Conservation (phyloP, 1,140 invertebrate genomes). For the Colletes latitarsis region DNA sequence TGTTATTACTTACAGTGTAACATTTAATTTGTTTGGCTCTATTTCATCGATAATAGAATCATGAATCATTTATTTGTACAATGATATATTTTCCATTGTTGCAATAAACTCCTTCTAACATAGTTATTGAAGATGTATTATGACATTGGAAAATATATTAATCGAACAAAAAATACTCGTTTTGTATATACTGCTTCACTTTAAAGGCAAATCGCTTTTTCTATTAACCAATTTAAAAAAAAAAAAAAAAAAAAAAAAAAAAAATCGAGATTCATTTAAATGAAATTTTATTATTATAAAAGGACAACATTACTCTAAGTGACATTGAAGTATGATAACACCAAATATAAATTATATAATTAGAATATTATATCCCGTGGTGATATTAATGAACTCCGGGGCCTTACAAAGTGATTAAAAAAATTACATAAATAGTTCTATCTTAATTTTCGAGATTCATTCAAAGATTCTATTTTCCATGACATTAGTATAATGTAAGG, state of each 20-base stretch:
- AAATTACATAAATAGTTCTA: constrained; percentile 15
- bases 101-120: too few species aligned
- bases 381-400: constrained; percentile 30
- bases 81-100: constrained; percentile 20
- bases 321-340: constrained; percentile 8
- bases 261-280: neutral
- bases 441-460: constrained; percentile 8
- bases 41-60: neutral
- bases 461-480: neutral
- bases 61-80: neutral
- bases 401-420: constrained; percentile 49
- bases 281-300: neutral
- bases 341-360: constrained; percentile 28
- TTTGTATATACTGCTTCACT: neutral
- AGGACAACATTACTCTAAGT: neutral
- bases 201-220: neutral
- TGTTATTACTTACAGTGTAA: neutral
- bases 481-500: constrained; percentile 3
- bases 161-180: neutral
- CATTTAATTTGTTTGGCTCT: neutral
- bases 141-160: constrained; percentile 12
- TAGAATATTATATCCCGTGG: constrained; percentile 41
- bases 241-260: neutral
- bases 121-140: neutral
- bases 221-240: neutral